These are phyloP conservation scores for Drosophila aldrichi DNA, from an alignment of 2,888 invertebrate species.

Conservation along the genomic window DNA sequence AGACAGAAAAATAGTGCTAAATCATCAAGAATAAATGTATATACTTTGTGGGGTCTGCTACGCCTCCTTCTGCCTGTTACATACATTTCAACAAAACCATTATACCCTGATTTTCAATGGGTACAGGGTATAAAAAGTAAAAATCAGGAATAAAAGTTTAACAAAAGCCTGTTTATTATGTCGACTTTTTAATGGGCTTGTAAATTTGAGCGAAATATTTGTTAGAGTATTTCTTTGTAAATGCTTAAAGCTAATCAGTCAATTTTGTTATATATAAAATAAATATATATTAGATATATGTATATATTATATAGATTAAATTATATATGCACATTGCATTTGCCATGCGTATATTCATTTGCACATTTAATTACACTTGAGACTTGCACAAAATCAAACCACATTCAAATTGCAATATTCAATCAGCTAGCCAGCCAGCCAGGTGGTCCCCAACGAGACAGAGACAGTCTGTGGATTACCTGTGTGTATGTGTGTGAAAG, in stretches of 20 bases:
- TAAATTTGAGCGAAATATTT: background rate
- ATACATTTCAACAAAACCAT: too few relatives aligned
- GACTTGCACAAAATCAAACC: constrained; percentile 71
- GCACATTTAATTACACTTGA: constrained; percentile 71
- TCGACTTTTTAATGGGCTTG: constrained; percentile 35
- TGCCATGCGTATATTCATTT: constrained; percentile 48
- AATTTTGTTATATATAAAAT: constrained; percentile 10
- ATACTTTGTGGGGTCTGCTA: too few relatives aligned
- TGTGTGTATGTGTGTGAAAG: background rate
- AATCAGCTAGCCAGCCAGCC: constrained; percentile 54
- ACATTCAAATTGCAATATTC: constrained; percentile 73
- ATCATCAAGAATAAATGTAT: too few relatives aligned
- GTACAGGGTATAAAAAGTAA: too few relatives aligned
- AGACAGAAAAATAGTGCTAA: too few relatives aligned
- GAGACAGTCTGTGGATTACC: constrained; percentile 9
- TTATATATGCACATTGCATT: constrained; percentile 45
- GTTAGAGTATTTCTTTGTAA: background rate
- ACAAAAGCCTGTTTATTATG: constrained; percentile 39
- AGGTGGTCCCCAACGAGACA: constrained; percentile 28
- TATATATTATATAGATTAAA: constrained; percentile 33
- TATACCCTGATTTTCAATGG: too few relatives aligned
- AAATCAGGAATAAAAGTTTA: constrained; percentile 10
- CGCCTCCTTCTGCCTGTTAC: too few relatives aligned
- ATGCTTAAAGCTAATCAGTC: constrained; percentile 17
- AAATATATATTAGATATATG: background rate